Evolutionary conservation across 92 coral and sea anemone genomes (phyloP), one percentile per base, ranked within the genome.

Genomic region (Palythoa grandiflora): DNA sequence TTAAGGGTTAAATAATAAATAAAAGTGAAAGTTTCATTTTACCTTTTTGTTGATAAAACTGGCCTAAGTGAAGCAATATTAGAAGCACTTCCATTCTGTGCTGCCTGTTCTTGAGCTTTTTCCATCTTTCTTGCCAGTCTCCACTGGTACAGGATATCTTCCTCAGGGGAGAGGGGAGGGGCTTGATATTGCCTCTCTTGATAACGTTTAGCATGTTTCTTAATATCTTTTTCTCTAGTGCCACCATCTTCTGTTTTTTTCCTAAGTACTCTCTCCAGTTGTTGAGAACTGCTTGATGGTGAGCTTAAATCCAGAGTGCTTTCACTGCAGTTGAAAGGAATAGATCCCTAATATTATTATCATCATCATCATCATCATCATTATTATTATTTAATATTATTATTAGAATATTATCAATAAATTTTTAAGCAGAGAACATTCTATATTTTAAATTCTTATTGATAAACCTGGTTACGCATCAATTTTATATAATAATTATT

Each of bases 111-210:
- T 83, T 97, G 95, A 15, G 99, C 99, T 65, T 89, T 92, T 80
- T 97, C 99, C 96, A 95, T 93, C 84, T 94, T 94, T 51, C 97
- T 91, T 75, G 98, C 92, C 78, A 97, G 89, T 51, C 99, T 92
- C 99, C 99, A 97, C 89, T 97, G 98, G 87, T 97, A 97, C 51
- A 97, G 90, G 68, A 97, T 97, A 79, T 97, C 99, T 36, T 97
- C 98, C 90, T 97, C 99, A 53, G 96, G 98, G 75, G 92, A 85
- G 40, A 87, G 94, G 89, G 92, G 92, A 20, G 89, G 89, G 35
- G 90, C 89, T 57, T 79, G 76, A 28, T 79, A 86, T 65, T 50
- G 90, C 80, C 74, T 89, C 37, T 35, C 81, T 47, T 19, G 79
- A 38, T 75, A 47, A n/a, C 3, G 54, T 73, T 78, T 78, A 9